A percentile compares a stretch with the other conserved stretches of the same genome.
Conservation (phyloP, 2,888 invertebrate genomes). For the Spicauda simplicius region DNA sequence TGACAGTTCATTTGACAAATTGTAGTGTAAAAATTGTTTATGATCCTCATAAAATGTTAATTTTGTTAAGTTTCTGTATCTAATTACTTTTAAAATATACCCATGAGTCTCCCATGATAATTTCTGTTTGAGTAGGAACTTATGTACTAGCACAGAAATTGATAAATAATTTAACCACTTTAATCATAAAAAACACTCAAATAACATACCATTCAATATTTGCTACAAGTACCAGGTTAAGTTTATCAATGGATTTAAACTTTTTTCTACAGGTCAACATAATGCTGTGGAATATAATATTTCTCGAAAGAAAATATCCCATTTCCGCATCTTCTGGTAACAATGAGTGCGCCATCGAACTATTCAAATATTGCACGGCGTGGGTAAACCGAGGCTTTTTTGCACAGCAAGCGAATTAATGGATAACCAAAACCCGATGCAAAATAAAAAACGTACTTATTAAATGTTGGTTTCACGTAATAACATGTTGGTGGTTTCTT, state of each 20-base stretch:
- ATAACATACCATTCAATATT: conserved; percentile 6
- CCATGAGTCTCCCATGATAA: too few relatives aligned
- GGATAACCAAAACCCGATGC: conserved; percentile 82
- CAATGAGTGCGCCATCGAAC: conserved; percentile 79
- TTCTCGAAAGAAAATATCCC: conserved; percentile 85
- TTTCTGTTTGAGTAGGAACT: too few relatives aligned
- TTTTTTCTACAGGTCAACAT: conserved; percentile 76
- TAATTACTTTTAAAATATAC: too few relatives aligned
- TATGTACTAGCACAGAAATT: background rate
- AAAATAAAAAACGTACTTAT: conserved; percentile 82
- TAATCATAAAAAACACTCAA: background rate
- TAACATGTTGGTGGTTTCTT: conserved; percentile 82
- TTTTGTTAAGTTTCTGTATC: too few relatives aligned
- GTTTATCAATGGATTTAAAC: conserved; percentile 50
- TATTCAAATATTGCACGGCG: conserved; percentile 80
- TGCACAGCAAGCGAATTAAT: conserved; percentile 78
- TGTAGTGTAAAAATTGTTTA: too few relatives aligned
- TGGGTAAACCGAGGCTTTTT: conserved; percentile 74
- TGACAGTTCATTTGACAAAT: background rate
- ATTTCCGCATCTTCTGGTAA: conserved; percentile 85
- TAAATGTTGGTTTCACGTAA: conserved; percentile 84
- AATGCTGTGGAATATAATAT: conserved; percentile 79
- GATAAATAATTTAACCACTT: background rate
- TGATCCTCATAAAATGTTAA: too few relatives aligned
- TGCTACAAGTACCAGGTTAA: conserved; percentile 18